A percentile compares a stretch with the other conserved stretches of the same genome.
These are phyloP conservation scores for Piprites chloris DNA, from an alignment of 2,113 vertebrate species.

Conservation along the genomic window DNA sequence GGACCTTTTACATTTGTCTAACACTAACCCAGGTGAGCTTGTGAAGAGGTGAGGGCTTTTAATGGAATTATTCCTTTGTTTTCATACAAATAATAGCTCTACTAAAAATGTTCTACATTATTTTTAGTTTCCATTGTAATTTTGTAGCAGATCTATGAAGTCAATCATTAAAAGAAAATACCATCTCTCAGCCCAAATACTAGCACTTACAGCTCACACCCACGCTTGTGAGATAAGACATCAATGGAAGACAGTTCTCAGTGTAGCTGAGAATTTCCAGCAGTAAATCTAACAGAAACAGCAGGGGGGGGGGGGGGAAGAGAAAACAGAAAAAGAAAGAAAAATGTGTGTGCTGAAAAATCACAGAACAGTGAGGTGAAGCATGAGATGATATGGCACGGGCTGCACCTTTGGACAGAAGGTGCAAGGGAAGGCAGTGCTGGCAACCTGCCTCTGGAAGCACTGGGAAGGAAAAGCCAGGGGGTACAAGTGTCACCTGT, in stretches of 20 bases:
- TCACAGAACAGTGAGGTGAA: not conserved
- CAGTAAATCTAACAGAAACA: not conserved
- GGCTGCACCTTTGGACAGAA: not conserved
- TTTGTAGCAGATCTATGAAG: not conserved
- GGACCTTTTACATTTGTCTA: not conserved
- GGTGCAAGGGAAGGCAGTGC: not conserved
- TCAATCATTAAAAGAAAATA: not conserved
- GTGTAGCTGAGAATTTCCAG: not conserved
- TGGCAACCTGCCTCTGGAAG: not conserved
- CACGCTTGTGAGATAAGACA: not conserved
- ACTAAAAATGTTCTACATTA: not conserved
- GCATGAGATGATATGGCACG: not conserved
- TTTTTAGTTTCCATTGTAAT: conserved; percentile 16
- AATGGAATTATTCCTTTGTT: conserved; percentile 12
- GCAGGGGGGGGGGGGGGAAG: accelerated
- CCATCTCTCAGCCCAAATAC: not conserved
- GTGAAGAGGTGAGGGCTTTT: not conserved
- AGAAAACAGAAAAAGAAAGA: not conserved
- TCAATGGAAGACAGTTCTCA: not conserved
- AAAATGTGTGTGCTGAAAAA: not conserved
- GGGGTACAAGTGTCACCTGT: not conserved
- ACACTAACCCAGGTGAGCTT: not conserved
- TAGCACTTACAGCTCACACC: not conserved
- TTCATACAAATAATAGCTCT: not conserved
- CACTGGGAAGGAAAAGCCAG: not conserved